Conservation (phyloP, 2,113 vertebrate species). For the Antechinus stuartii region DNA sequence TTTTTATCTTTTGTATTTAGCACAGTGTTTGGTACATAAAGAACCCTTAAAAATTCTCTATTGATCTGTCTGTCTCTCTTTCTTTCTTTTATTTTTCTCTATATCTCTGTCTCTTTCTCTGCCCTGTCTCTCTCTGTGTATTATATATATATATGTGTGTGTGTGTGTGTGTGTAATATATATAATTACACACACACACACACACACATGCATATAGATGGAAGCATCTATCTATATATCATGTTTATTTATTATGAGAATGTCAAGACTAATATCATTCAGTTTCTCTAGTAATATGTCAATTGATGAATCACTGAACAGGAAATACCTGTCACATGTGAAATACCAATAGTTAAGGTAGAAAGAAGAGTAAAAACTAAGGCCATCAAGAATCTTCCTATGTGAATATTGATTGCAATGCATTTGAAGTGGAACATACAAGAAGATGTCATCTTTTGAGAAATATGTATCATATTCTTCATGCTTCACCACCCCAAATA, state of each 20-base stretch:
- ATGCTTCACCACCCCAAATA: not conserved
- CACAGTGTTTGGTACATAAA: not conserved
- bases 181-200: no score
- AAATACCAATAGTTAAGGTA: not conserved
- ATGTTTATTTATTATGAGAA: not conserved
- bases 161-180: no score
- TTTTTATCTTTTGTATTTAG: not conserved
- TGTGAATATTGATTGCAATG: constrained; percentile 37
- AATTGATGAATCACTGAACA: not conserved
- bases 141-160: no score
- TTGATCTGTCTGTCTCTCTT: not conserved
- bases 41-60: not conserved
- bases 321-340: not conserved
- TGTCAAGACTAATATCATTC: not conserved
- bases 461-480: constrained; percentile 11
- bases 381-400: not conserved
- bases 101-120: not conserved
- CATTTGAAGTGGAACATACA: not conserved
- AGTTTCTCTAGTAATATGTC: not conserved
- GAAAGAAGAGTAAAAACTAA: constrained; percentile 4
- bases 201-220: not conserved
- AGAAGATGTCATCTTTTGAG: constrained; percentile 11
- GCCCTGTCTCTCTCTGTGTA: no score
- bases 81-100: not conserved
- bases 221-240: not conserved